A percentile compares a stretch with the other conserved stretches of the same genome.
Evolutionary conservation across 2,797 vertebrate species (phyloP).

Genomic region (Sylvilagus floridanus): DNA sequence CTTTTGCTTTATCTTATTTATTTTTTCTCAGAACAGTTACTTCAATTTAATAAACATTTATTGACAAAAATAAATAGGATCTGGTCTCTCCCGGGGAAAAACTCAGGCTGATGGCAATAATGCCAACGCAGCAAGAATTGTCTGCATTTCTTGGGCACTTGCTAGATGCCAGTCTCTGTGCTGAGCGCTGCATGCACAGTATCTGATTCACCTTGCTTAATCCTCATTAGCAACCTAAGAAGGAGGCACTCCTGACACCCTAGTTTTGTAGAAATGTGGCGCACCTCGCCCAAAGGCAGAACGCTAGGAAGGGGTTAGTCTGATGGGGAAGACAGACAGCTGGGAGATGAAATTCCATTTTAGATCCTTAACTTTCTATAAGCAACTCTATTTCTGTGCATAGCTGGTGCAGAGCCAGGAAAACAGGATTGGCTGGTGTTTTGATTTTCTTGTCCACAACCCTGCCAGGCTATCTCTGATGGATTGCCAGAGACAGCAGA

Average conservation of each 20-base stretch:
- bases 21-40: neutral
- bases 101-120: neutral
- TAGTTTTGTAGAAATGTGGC: constrained; percentile 17
- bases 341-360: constrained; percentile 28
- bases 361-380: constrained; percentile 5
- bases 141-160: neutral
- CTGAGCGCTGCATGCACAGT: neutral
- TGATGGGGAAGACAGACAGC: neutral
- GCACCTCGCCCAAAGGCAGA: neutral
- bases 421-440: neutral
- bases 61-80: neutral
- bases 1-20: neutral
- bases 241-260: neutral
- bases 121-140: neutral
- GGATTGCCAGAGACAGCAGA: neutral
- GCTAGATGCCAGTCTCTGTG: neutral
- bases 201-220: neutral
- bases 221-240: neutral
- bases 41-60: constrained; percentile 3
- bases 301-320: neutral
- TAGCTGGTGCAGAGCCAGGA: neutral
- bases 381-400: neutral
- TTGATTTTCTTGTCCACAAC: neutral
- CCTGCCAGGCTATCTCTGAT: neutral
- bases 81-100: neutral